Conservation (phyloP, 2,888 invertebrate species). For the Acleris cristana region DNA sequence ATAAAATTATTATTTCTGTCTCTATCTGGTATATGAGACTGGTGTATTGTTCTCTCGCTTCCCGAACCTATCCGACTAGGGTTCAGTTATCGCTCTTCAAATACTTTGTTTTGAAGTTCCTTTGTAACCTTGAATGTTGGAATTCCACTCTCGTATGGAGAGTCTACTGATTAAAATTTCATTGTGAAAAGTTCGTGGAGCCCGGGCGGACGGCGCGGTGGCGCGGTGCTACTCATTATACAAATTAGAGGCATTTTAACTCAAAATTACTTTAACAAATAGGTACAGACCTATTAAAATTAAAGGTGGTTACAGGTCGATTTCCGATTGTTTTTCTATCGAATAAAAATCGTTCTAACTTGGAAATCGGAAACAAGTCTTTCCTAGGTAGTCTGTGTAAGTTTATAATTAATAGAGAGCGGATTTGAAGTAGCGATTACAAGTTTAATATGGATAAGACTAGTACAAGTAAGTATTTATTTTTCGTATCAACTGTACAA, state of each 20-base stretch:
- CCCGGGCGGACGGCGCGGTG: constrained; percentile 4
- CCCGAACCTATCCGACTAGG: constrained; percentile 57
- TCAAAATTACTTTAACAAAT: neutral
- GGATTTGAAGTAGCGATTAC: no score
- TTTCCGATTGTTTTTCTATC: no score
- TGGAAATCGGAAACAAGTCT: no score
- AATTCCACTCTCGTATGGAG: constrained; percentile 57
- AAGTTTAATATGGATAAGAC: no score
- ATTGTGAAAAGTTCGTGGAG: constrained; percentile 27
- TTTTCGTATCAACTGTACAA: no score
- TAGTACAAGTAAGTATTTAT: no score
- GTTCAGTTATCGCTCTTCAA: constrained; percentile 76
- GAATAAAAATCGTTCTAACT: no score
- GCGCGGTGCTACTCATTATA: constrained; percentile 23
- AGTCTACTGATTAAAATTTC: constrained; percentile 36
- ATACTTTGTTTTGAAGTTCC: constrained; percentile 75
- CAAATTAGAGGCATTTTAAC: constrained; percentile 20
- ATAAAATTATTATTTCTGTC: constrained; percentile 66
- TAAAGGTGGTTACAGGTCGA: no score
- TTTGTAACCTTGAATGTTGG: constrained; percentile 74
- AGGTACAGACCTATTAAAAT: no score
- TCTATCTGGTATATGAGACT: constrained; percentile 44
- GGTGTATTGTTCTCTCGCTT: constrained; percentile 50
- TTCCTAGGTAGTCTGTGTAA: no score
- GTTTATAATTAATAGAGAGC: no score